These are phyloP conservation scores for Cossypha polioptera DNA, from an alignment of 2,797 vertebrate species.

Conservation along the genomic window DNA sequence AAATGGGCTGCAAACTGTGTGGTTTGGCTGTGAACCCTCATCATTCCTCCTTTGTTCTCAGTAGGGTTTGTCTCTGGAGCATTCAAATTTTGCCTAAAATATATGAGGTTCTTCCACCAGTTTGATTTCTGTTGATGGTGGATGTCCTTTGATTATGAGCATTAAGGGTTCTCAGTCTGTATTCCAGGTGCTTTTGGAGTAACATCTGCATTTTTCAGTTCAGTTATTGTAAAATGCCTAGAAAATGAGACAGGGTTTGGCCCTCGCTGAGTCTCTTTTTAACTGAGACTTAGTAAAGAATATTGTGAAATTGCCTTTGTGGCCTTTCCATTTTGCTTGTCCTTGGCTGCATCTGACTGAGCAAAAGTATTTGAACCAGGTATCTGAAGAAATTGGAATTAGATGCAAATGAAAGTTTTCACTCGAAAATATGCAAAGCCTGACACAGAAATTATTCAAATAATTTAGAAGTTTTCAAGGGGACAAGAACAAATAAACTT, in stretches of 20 bases:
- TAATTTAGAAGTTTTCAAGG: neutral
- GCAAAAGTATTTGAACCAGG: neutral
- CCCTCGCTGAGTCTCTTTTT: neutral
- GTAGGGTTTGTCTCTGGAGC: neutral
- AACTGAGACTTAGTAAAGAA: neutral
- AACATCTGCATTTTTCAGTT: neutral
- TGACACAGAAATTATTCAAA: neutral
- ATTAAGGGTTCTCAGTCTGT: neutral
- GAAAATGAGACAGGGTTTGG: neutral
- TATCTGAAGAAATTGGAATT: neutral
- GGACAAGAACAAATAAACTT: neutral
- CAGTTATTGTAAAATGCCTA: neutral
- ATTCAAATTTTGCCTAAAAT: neutral
- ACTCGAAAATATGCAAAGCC: neutral
- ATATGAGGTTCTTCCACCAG: neutral
- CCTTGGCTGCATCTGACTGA: neutral
- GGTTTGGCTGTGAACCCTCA: neutral
- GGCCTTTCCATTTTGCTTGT: neutral
- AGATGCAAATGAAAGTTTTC: neutral
- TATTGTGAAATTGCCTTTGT: neutral
- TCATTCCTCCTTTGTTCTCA: constrained; percentile 29
- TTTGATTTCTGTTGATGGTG: neutral
- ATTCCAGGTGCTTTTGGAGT: neutral
- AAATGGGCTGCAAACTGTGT: neutral
- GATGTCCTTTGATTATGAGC: neutral